phyloP scores from a whole-genome alignment of 2,888 invertebrate species.

The Diaprepes abbreviatus region DNA sequence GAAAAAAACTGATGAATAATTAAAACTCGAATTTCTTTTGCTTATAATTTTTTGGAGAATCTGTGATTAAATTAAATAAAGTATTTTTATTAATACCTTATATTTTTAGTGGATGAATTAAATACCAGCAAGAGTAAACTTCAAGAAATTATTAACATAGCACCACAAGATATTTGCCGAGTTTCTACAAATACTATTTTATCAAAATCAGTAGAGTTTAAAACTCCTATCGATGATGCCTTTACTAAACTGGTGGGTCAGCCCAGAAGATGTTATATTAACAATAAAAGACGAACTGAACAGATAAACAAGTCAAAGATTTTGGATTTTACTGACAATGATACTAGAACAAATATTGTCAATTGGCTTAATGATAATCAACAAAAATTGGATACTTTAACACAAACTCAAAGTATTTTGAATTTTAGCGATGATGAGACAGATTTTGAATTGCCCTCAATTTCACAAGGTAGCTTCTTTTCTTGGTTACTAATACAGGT shows the following conservation, averaged over 20 bases:
- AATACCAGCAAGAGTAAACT: neutral
- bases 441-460: slow-evolving; percentile 32
- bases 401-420: slow-evolving; percentile 43
- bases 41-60: too few relatives aligned
- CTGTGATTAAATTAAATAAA: too few relatives aligned
- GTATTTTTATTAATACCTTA: too few relatives aligned
- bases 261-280: slow-evolving; percentile 11
- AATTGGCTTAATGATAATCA: slow-evolving; percentile 58
- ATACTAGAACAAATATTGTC: slow-evolving; percentile 25
- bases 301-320: neutral
- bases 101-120: slow-evolving; percentile 13
- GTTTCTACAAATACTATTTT: neutral
- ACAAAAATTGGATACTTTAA: slow-evolving; percentile 57
- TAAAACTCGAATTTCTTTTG: too few relatives aligned
- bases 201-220: neutral
- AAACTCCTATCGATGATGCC: neutral
- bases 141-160: slow-evolving; percentile 16
- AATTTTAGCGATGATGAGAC: slow-evolving; percentile 1
- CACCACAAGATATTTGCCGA: neutral
- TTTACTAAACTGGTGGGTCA: slow-evolving; percentile 3
- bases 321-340: slow-evolving; percentile 21
- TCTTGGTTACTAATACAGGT: too few relatives aligned
- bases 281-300: neutral
- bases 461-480: slow-evolving; percentile 31
- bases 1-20: too few relatives aligned